Percentiles rank a stretch among this genome's conserved stretches.
Conservation (phyloP, 1,140 invertebrate species). For the Dryas iulia region DNA sequence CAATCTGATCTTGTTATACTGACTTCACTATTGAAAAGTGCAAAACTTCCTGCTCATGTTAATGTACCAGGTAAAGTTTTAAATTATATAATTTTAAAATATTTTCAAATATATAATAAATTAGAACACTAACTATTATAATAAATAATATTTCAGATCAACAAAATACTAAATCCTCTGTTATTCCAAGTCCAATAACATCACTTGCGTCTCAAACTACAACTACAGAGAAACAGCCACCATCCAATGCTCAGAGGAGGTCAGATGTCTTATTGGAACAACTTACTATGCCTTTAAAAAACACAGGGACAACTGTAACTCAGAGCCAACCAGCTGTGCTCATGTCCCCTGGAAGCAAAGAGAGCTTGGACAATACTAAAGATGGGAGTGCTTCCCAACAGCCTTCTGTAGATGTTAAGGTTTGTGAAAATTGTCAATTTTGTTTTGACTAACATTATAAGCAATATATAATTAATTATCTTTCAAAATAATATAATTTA, state of each 20-base stretch:
- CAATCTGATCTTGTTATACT: slow-evolving; percentile 75
- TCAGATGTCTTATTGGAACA: slow-evolving; percentile 73
- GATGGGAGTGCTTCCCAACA: slow-evolving; percentile 57
- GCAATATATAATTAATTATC: no score
- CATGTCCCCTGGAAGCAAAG: slow-evolving; percentile 60
- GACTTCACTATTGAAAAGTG: slow-evolving; percentile 71
- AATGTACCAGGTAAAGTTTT: slow-evolving; percentile 53
- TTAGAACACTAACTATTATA: no score
- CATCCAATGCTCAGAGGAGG: slow-evolving; percentile 62
- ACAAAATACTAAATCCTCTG: slow-evolving; percentile 62
- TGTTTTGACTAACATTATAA: no score
- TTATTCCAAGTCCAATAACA: slow-evolving; percentile 63
- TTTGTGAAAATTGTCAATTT: slow-evolving; percentile 13
- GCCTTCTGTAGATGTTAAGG: slow-evolving; percentile 61
- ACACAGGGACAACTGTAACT: slow-evolving; percentile 46
- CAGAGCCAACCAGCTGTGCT: slow-evolving; percentile 38
- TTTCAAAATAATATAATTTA: no score
- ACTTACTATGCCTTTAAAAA: slow-evolving; percentile 67
- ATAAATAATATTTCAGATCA: slow-evolving; percentile 42
- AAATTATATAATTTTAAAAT: no score
- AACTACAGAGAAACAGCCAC: slow-evolving; percentile 54
- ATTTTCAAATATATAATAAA: no score
- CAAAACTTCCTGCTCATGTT: slow-evolving; percentile 67
- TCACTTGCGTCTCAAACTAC: slow-evolving; percentile 61
- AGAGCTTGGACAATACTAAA: slow-evolving; percentile 56